phyloP scores from a whole-genome alignment of 2,113 vertebrate genomes.

The Dasypus novemcinctus region DNA sequence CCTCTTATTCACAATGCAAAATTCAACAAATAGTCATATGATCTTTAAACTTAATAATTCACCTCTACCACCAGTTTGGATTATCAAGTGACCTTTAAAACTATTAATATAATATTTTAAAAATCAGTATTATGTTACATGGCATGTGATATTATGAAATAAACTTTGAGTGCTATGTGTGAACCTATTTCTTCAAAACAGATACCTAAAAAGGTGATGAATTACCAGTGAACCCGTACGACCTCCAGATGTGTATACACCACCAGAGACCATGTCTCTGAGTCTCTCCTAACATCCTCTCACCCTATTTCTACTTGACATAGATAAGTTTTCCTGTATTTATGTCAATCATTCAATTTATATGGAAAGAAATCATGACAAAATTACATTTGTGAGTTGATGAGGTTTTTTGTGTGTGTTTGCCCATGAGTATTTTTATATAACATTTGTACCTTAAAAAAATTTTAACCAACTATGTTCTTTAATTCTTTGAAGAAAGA shows the following conservation, averaged over 20 bases:
- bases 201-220: no score
- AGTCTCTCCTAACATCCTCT: neutral
- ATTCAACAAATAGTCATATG: no score
- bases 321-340: neutral
- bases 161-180: neutral
- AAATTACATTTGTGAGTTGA: neutral
- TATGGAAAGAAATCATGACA: neutral
- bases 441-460: neutral
- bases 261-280: no score
- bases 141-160: no score
- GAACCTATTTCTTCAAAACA: neutral
- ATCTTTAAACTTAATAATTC: no score
- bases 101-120: no score
- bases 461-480: neutral
- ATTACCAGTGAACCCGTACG: neutral
- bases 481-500: neutral
- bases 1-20: no score
- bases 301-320: no score
- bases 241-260: neutral
- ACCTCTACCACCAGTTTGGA: no score
- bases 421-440: neutral
- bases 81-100: no score
- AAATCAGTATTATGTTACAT: no score
- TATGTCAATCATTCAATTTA: neutral
- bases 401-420: neutral